phyloP scores from a whole-genome alignment of 2,888 invertebrate genomes.

The Ophioninae sp. region DNA sequence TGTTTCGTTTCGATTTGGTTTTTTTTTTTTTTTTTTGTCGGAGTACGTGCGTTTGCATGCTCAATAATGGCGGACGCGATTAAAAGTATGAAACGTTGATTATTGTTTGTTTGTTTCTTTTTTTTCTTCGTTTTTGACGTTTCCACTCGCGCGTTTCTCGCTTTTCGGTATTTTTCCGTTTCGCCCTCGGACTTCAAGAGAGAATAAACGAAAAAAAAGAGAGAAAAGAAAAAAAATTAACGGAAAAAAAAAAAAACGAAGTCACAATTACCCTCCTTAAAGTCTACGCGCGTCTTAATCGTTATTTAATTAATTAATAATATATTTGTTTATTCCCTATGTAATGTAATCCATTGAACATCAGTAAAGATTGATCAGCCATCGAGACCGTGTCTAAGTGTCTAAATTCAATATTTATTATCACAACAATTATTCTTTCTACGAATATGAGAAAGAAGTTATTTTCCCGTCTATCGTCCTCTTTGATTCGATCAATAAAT shows the following conservation, averaged over 20 bases:
- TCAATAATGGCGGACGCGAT: no score
- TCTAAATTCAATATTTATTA: constrained; percentile 78
- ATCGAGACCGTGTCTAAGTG: constrained; percentile 71
- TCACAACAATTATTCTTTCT: constrained; percentile 79
- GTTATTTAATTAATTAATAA: constrained; percentile 57
- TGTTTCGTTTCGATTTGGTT: no score
- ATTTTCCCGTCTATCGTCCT: constrained; percentile 68
- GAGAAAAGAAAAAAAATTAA: no score
- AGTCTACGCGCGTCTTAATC: constrained; percentile 42
- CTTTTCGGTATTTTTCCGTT: no score
- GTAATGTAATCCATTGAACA: constrained; percentile 69
- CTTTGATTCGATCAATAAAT: constrained; percentile 77
- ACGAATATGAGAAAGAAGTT: constrained; percentile 71
- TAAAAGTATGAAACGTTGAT: no score
- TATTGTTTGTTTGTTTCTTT: no score
- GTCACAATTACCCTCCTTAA: constrained; percentile 46
- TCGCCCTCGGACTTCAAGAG: no score
- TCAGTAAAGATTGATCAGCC: constrained; percentile 70
- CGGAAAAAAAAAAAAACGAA: constrained; percentile 35
- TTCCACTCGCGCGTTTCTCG: no score
- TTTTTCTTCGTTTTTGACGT: no score
- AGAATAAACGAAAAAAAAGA: constrained; percentile 24
- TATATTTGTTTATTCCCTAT: constrained; percentile 36
- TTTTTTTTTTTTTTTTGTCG: no score
- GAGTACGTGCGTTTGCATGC: no score